Evolutionary conservation across 2,888 invertebrate species (phyloP).

Genomic region (Plagiodera versicolora): DNA sequence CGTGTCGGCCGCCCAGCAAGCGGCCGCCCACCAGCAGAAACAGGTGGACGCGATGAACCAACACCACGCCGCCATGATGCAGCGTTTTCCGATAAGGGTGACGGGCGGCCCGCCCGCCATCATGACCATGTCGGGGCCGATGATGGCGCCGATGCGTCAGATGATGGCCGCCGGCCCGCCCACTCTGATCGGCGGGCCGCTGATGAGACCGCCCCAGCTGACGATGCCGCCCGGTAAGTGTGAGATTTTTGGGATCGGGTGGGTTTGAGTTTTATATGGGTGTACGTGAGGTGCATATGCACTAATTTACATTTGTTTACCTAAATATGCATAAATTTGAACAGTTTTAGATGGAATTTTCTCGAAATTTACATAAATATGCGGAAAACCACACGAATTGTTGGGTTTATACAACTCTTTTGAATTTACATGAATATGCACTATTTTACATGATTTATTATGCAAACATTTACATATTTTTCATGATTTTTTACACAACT

Average conservation of each 20-base stretch:
- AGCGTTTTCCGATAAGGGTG: constrained; percentile 56
- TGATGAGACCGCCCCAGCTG: constrained; percentile 67
- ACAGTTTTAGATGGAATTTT: too few species aligned
- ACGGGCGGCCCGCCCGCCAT: constrained; percentile 53
- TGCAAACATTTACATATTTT: too few species aligned
- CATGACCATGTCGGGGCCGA: constrained; percentile 57
- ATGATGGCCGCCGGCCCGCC: constrained; percentile 55
- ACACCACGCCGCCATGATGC: constrained; percentile 51
- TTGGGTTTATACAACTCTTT: too few species aligned
- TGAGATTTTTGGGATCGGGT: too few species aligned
- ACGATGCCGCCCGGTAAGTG: constrained; percentile 66
- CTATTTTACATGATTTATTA: too few species aligned
- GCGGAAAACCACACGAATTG: too few species aligned
- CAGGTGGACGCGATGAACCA: constrained; percentile 51
- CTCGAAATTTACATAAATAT: too few species aligned
- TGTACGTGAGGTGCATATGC: too few species aligned
- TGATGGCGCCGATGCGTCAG: constrained; percentile 55
- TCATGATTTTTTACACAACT: too few species aligned
- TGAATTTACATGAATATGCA: background rate
- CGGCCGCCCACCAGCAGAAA: constrained; percentile 54
- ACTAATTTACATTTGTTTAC: too few species aligned
- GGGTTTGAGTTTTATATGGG: too few species aligned
- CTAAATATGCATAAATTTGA: too few species aligned
- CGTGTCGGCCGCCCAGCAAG: constrained; percentile 58
- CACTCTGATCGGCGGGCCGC: constrained; percentile 60